Evolutionary conservation across 2,797 vertebrate genomes (phyloP).

Genomic region (Huso huso): DNA sequence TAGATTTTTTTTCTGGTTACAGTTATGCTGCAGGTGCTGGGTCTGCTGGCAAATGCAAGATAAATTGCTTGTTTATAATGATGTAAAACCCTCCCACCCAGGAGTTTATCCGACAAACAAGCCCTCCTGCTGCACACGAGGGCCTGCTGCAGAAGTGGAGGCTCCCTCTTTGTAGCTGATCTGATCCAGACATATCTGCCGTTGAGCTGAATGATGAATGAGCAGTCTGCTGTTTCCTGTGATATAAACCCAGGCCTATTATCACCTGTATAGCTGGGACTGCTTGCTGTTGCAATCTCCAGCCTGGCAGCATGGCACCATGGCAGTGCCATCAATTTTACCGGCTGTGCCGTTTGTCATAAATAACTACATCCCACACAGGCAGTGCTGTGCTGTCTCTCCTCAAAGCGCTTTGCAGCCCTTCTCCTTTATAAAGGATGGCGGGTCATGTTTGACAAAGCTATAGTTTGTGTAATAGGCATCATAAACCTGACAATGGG

Average conservation of each 20-base stretch:
- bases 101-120: too few relatives aligned
- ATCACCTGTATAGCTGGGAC: neutral
- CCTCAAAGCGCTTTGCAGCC: neutral
- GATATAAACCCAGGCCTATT: neutral
- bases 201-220: neutral
- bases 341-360: neutral
- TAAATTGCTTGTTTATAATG: too few relatives aligned
- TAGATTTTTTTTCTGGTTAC: too few relatives aligned
- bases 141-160: neutral
- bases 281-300: too few relatives aligned
- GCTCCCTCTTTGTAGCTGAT: neutral
- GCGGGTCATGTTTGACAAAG: neutral
- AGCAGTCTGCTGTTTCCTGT: neutral
- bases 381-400: neutral
- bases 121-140: too few relatives aligned
- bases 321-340: neutral
- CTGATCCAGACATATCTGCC: neutral
- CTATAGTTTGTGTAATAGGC: neutral
- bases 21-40: too few relatives aligned
- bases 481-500: neutral
- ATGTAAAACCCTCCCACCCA: too few relatives aligned
- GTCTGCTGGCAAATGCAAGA: too few relatives aligned
- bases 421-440: neutral
- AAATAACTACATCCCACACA: neutral
- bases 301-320: too few relatives aligned